Evolutionary conservation across 2,888 invertebrate species (phyloP).

Genomic region (Hemicrepidius hirtus): DNA sequence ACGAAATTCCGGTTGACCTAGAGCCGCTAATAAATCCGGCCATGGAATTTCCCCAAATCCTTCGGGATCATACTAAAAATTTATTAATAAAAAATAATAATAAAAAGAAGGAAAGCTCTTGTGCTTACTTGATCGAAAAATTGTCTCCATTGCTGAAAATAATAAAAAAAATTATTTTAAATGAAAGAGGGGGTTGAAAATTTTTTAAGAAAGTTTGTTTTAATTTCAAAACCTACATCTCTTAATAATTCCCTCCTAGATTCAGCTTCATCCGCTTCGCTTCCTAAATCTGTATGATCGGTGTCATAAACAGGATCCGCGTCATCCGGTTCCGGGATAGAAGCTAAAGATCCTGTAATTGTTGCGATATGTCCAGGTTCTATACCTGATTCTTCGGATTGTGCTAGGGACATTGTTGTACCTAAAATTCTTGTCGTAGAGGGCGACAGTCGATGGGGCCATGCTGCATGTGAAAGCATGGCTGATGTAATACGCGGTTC

Average conservation of each 20-base stretch:
- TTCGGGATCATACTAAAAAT: slow-evolving; percentile 89
- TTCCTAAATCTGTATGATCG: slow-evolving; percentile 87
- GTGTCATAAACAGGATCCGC: slow-evolving; percentile 76
- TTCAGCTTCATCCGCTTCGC: slow-evolving; percentile 87
- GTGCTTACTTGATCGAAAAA: slow-evolving; percentile 87
- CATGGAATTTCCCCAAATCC: slow-evolving; percentile 95
- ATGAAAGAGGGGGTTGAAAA: no score
- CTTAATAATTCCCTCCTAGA: slow-evolving; percentile 84
- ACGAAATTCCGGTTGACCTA: slow-evolving; percentile 71
- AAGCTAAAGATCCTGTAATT: slow-evolving; percentile 80
- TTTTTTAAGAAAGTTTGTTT: no score
- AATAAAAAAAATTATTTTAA: no score
- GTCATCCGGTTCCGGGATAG: slow-evolving; percentile 76
- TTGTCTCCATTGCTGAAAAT: slow-evolving; percentile 90
- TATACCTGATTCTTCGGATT: slow-evolving; percentile 78
- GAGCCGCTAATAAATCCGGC: slow-evolving; percentile 86
- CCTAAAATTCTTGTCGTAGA: slow-evolving; percentile 67
- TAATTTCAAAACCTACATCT: slow-evolving; percentile 90
- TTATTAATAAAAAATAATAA: background rate
- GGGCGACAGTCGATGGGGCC: slow-evolving; percentile 71
- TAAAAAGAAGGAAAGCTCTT: background rate
- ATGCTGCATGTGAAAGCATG: slow-evolving; percentile 70
- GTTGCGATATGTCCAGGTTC: slow-evolving; percentile 81
- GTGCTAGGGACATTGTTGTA: slow-evolving; percentile 65
- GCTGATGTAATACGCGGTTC: slow-evolving; percentile 43